phyloP scores from a whole-genome alignment of 37 sponge, comb jelly and placozoan genomes.

The Spongilla lacustris region DNA sequence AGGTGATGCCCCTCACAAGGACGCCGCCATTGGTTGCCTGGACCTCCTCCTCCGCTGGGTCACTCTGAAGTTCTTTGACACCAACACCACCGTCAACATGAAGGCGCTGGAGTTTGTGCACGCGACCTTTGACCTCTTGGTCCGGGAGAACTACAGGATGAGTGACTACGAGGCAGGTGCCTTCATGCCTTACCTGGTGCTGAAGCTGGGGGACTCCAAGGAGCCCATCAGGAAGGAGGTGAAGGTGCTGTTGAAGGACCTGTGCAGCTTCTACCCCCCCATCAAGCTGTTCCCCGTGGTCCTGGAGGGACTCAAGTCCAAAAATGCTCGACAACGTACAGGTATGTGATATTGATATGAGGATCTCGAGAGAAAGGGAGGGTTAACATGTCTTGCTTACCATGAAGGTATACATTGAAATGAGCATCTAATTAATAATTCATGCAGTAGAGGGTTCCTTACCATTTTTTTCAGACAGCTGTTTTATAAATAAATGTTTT shows the following conservation, averaged over 20 bases:
- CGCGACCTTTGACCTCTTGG: slow-evolving; percentile 64
- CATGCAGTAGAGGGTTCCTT: too few relatives aligned
- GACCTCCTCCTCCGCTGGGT: slow-evolving; percentile 89
- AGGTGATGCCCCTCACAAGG: too few relatives aligned
- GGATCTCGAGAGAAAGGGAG: too few relatives aligned
- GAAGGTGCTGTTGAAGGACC: slow-evolving; percentile 69
- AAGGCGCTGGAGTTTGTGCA: slow-evolving; percentile 85
- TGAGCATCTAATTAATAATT: too few relatives aligned
- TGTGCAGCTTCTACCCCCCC: slow-evolving; percentile 87
- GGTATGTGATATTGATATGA: slow-evolving; percentile 33
- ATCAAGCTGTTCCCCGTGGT: slow-evolving; percentile 72
- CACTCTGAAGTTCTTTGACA: slow-evolving; percentile 87
- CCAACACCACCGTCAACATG: slow-evolving; percentile 84
- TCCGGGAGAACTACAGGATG: slow-evolving; percentile 54
- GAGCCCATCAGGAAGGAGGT: slow-evolving; percentile 90
- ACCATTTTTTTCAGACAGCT: too few relatives aligned
- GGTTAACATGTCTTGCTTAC: too few relatives aligned
- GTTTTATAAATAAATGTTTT: too few relatives aligned
- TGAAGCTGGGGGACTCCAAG: slow-evolving; percentile 89
- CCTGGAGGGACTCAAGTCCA: slow-evolving; percentile 87
- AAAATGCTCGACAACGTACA: slow-evolving; percentile 82
- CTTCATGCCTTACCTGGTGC: slow-evolving; percentile 87
- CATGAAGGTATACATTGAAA: too few relatives aligned
- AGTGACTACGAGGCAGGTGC: slow-evolving; percentile 80
- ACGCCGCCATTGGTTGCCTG: slow-evolving; percentile 54